Conservation (phyloP, 1,140 invertebrate genomes). For the Achroia grisella region DNA sequence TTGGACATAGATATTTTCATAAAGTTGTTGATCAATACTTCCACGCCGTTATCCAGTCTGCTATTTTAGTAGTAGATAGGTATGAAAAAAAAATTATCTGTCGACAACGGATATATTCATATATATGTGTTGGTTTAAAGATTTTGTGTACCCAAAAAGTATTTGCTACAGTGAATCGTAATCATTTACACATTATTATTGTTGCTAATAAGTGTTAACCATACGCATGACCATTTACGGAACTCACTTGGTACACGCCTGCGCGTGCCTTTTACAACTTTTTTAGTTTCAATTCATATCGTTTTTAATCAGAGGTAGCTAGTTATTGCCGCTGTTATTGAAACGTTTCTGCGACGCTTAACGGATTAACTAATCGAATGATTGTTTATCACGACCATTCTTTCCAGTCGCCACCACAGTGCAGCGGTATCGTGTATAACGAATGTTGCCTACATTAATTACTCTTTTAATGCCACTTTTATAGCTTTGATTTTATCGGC, state of each 20-base stretch:
- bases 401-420: conserved; percentile 31
- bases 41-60: too few species aligned
- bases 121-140: too few species aligned
- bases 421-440: conserved; percentile 40
- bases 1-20: too few species aligned
- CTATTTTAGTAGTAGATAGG: too few species aligned
- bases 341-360: conserved; percentile 25
- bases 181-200: neutral
- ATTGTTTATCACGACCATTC: conserved; percentile 41
- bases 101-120: too few species aligned
- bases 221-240: neutral
- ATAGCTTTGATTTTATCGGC: conserved; percentile 48
- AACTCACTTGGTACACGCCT: neutral
- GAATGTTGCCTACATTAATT: conserved; percentile 59
- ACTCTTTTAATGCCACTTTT: conserved; percentile 58
- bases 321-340: conserved; percentile 19
- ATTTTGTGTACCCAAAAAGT: too few species aligned
- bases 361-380: conserved; percentile 47
- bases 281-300: conserved; percentile 15
- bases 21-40: too few species aligned
- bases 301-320: conserved; percentile 24
- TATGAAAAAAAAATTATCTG: too few species aligned
- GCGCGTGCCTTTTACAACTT: conserved; percentile 7
- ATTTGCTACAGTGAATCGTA: neutral
- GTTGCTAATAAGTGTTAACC: neutral